Base-by-base conservation (phyloP, 1,140 invertebrate species). In the Triops cancriformis region DNA sequence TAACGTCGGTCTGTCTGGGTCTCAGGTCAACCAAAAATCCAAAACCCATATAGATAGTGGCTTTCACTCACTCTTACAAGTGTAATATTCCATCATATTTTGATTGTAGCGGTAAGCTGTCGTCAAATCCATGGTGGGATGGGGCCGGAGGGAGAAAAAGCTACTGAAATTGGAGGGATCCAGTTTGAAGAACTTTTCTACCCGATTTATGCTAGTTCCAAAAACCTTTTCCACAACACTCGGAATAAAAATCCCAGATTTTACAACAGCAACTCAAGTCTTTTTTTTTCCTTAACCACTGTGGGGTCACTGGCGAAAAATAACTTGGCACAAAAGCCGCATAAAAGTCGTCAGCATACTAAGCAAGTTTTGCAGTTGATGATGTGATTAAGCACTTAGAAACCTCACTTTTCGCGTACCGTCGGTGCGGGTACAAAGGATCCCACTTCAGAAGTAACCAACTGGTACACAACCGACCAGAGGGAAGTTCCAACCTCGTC, bases 21-120 rank as follows among this genome's bases (percentile, higher is more conserved):
- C n/a, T 0, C 51, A 18, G 5, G 51, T 64, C 9, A 45, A 45
- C 5, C 23, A 7, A 5, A 64, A 5, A 64, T 18, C 10, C 10
- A 23, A 64, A n/a, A 64, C 6, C 6, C 18, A n/a, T 23, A 64
- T 23, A 64, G 51, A 64, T 64, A 18, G 2, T 64, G 51, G 51
- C 18, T 64, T 14, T 74, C 27, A 84, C 84, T 85, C 82, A 83
- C 82, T 88, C 93, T 96, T 92, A 96, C 95, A 97, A 84, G 95
- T 96, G 84, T 97, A 97, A 87, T 97, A 97, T 88, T 97, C 95
- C 95, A 97, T 97, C 94, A 97, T 97, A 85, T 96, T 96, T 83
- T 96, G 95, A 86, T 96, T 97, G 88, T 97, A 97, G 83, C 95
- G 89, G 84, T 97, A 97, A 80, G 94, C 94, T 79, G 94, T 95